phyloP scores from a whole-genome alignment of 2,888 invertebrate genomes.

The Scaptodrosophila latifasciaeformis region DNA sequence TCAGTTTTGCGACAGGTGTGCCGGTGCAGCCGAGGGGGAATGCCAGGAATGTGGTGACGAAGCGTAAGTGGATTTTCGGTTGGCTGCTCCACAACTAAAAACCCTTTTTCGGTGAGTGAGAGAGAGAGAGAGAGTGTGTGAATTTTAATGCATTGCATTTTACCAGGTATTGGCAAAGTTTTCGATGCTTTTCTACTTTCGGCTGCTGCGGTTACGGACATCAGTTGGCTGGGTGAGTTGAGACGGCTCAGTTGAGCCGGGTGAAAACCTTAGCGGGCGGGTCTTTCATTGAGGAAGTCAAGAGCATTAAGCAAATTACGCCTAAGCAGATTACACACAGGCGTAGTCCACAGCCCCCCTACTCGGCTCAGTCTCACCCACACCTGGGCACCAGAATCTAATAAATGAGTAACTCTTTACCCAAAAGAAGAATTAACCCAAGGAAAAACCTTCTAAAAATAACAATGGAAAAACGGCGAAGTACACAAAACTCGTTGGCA shows the following conservation, averaged over 20 bases:
- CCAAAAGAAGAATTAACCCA: neutral
- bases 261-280: slow-evolving; percentile 16
- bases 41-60: slow-evolving; percentile 23
- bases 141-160: slow-evolving; percentile 59
- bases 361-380: too few species aligned
- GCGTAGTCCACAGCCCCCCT: too few species aligned
- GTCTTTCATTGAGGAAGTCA: slow-evolving; percentile 8
- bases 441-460: neutral
- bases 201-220: slow-evolving; percentile 36
- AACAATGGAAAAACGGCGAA: slow-evolving; percentile 2
- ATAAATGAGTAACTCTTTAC: slow-evolving; percentile 25
- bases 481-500: too few species aligned
- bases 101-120: slow-evolving; percentile 22
- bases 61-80: slow-evolving; percentile 29
- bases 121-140: neutral
- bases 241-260: neutral
- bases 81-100: slow-evolving; percentile 14
- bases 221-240: neutral
- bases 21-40: too few species aligned
- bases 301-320: slow-evolving; percentile 47
- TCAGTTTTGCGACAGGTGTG: slow-evolving; percentile 64
- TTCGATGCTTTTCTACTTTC: too few species aligned
- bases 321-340: too few species aligned
- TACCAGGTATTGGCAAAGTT: slow-evolving; percentile 60
- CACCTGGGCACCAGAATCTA: slow-evolving; percentile 1